Evolutionary conservation across 2,797 vertebrate genomes (phyloP), one percentile per base, ranked within the genome.

Genomic region (Hippocampus kuda): DNA sequence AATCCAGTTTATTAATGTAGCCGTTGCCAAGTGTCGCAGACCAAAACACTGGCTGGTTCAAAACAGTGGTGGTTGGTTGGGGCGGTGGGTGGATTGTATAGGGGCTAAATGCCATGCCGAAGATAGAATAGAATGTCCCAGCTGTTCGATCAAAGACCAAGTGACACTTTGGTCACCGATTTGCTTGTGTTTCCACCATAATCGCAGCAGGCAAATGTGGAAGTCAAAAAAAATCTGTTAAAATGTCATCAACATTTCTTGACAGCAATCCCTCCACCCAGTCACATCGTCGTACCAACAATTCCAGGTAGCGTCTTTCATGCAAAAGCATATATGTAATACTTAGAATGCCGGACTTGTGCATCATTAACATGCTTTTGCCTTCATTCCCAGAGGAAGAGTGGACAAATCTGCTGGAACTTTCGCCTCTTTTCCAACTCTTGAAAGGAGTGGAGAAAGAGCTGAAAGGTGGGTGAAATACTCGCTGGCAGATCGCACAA

Each of bases 401-500:
- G 46, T 91, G 89, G 90, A 66, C 67, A 53, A 81, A 77, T 59
- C 77, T 91, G 69, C 65, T 79, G n/a, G 82, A 86, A 26, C 4
- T 84, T 11, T 92, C 89, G 22, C 85, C 89, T 27, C 72, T 94
- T 22, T 91, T 94, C 66, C 83, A 84, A 30, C 80, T 89, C 59
- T 82, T 95, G 57, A 87, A 84, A 53, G 85, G 80, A 11, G 65
- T 88, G 75, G 90, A 91, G 9, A 49, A 78, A 0, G 82, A 87
- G 74, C 81, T 93, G 72, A 88, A 72, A 75, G 79, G 49, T 9
- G 78, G 60, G 60, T 44, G 74, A 68, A 59, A 72, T 77, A 38
- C 56, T 63, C 1, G 1, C 42, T 3, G 82, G 88, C 53, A 51
- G 8, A n/a, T 15, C 1, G n/a, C 34, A 62, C 22, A 63, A 24